Conservation (phyloP, 2,888 invertebrate genomes). For the Phengaris arion region DNA sequence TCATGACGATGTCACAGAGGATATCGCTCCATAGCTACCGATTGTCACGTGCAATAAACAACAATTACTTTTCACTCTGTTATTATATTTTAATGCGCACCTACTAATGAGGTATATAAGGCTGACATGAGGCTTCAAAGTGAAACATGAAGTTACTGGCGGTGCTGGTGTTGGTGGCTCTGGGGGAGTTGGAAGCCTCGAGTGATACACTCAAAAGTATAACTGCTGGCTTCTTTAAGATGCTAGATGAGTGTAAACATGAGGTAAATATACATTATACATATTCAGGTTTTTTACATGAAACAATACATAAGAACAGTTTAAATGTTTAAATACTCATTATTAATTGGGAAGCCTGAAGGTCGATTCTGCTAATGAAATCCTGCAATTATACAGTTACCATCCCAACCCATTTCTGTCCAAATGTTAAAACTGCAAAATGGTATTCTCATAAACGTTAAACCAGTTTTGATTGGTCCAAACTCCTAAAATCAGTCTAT, state of each 20-base stretch:
- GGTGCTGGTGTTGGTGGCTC: slow-evolving; percentile 38
- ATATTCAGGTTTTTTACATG: background rate
- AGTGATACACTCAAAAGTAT: slow-evolving; percentile 54
- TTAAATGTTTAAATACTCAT: too few relatives aligned
- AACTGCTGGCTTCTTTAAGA: slow-evolving; percentile 55
- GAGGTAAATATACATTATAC: slow-evolving; percentile 48
- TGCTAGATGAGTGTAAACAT: slow-evolving; percentile 55
- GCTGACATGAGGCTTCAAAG: background rate
- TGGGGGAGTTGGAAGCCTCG: slow-evolving; percentile 35
- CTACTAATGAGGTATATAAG: slow-evolving; percentile 15
- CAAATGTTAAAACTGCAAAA: too few relatives aligned
- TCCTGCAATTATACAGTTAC: too few relatives aligned
- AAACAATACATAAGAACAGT: too few relatives aligned
- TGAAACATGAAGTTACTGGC: slow-evolving; percentile 35
- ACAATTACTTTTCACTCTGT: background rate
- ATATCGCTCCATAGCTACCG: background rate
- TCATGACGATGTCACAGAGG: background rate
- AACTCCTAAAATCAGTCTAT: too few relatives aligned
- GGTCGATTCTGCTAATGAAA: too few relatives aligned
- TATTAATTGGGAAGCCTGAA: too few relatives aligned
- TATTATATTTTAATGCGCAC: slow-evolving; percentile 1
- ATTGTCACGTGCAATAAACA: background rate
- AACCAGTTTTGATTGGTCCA: too few relatives aligned
- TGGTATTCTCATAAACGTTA: too few relatives aligned
- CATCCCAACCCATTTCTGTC: too few relatives aligned